These are phyloP conservation scores for Nothobranchius furzeri DNA, from an alignment of 2,113 vertebrate genomes.

Conservation along the genomic window DNA sequence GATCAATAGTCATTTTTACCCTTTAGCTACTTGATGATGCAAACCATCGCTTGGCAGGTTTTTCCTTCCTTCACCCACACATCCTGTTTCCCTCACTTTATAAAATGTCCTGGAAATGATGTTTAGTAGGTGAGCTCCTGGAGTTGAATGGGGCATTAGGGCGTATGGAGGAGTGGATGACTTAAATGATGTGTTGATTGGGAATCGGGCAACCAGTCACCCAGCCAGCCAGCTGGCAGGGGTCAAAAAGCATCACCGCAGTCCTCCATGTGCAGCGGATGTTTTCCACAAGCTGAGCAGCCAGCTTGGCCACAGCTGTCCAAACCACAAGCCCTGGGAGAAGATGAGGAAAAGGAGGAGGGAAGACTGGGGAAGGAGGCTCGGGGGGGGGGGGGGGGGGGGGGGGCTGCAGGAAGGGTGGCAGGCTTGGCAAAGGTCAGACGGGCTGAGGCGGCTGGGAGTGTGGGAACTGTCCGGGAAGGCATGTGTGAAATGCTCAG, in stretches of 20 bases:
- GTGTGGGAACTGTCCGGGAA: slow-evolving; percentile 83
- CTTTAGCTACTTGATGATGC: background rate
- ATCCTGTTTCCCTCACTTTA: slow-evolving; percentile 1
- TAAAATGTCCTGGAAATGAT: slow-evolving; percentile 13
- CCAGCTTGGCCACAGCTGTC: slow-evolving; percentile 87
- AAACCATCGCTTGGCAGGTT: background rate
- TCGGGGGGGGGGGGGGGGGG: slow-evolving; percentile 43
- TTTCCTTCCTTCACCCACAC: background rate
- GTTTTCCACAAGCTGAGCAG: slow-evolving; percentile 87
- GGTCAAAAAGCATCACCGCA: slow-evolving; percentile 66
- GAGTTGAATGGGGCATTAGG: slow-evolving; percentile 18
- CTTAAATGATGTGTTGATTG: slow-evolving; percentile 53
- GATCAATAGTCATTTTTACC: background rate
- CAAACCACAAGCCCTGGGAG: slow-evolving; percentile 82
- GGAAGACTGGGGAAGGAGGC: slow-evolving; percentile 56
- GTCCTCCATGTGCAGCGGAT: slow-evolving; percentile 90
- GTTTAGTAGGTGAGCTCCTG: slow-evolving; percentile 66
- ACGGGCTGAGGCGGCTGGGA: slow-evolving; percentile 79
- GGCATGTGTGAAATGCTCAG: slow-evolving; percentile 82
- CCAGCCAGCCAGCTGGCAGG: slow-evolving; percentile 57
- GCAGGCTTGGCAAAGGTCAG: slow-evolving; percentile 83
- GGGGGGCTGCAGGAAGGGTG: slow-evolving; percentile 63
- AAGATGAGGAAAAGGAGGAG: slow-evolving; percentile 62
- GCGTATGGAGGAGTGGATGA: slow-evolving; percentile 21
- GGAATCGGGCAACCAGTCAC: slow-evolving; percentile 53